These are phyloP conservation scores for Luperina testacea DNA, from an alignment of 2,888 invertebrate species.

Conservation along the genomic window DNA sequence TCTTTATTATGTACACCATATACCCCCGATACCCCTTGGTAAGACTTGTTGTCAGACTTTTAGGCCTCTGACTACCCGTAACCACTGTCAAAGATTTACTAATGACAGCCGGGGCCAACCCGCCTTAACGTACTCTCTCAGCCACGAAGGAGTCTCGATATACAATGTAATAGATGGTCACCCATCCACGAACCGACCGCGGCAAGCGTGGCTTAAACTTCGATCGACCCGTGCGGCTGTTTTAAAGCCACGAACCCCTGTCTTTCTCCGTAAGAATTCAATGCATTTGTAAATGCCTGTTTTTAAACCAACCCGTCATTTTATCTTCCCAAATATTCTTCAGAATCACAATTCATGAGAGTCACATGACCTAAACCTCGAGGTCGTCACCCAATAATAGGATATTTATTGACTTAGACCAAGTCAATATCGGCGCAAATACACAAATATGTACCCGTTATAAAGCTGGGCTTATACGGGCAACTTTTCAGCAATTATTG, in stretches of 20 bases:
- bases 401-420: conserved; percentile 63
- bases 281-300: neutral
- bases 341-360: conserved; percentile 11
- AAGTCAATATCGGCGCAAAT: conserved; percentile 55
- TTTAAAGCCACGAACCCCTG: neutral
- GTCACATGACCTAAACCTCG: conserved; percentile 18
- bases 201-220: neutral
- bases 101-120: neutral
- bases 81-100: neutral
- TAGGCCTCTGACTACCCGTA: neutral
- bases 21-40: neutral
- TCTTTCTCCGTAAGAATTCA: neutral
- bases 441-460: conserved; percentile 41
- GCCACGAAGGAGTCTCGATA: neutral
- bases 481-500: neutral
- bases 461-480: conserved; percentile 7
- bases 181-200: too few relatives aligned
- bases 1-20: too few relatives aligned
- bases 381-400: conserved; percentile 51
- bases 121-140: neutral
- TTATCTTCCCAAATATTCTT: conserved; percentile 1
- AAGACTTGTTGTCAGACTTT: neutral
- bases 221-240: neutral
- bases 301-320: neutral
- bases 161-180: neutral